Base-by-base conservation (phyloP, 2,797 vertebrate species). In the Pangasius larnaudii region DNA sequence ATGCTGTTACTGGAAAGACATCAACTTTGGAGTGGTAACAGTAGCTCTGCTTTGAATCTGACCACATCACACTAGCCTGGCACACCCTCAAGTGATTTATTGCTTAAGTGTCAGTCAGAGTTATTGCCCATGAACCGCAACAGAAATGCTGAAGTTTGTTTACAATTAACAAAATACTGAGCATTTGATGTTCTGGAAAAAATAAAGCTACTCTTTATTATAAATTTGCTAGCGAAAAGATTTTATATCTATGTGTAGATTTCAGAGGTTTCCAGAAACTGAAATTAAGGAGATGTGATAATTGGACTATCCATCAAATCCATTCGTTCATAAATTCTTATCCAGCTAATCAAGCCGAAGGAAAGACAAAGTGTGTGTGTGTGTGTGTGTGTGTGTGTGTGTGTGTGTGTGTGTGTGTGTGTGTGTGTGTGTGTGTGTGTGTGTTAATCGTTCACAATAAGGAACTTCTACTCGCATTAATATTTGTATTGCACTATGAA, bases 361-460 rank as follows among this genome's bases (percentile, higher is more conserved):
- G 2, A 33, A 78, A 53, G n/a, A 53, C 56, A 78, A 53, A 13
- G 46, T 19, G 42, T 75, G 74, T 77, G 46, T 49, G 67, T 39
- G 33, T 36, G 4, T 16, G n/a, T n/a, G n/a, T n/a, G n/a, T n/a
- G n/a, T n/a, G n/a, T n/a, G n/a, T n/a, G n/a, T n/a, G n/a, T n/a
- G n/a, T n/a, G n/a, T n/a, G n/a, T n/a, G n/a, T 77, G 27, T 51
- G 49, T 74, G 27, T 77, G 27, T 77, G 46, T 53, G 74, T 30
- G 27, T 75, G 72, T 75, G 24, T 51, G 74, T 77, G 24, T 77
- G 49, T 30, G 75, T 78, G 42, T 75, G 72, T 49, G 67, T 39
- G 33, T 36, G 4, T 16, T 33, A 14, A 33, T 36, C 5, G 2
- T 69, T 69, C 33, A 67, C 65, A 33, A 33, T 22, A 9, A 22